Base-by-base conservation (phyloP, 2,888 invertebrate species). In the Lithodes maja region DNA sequence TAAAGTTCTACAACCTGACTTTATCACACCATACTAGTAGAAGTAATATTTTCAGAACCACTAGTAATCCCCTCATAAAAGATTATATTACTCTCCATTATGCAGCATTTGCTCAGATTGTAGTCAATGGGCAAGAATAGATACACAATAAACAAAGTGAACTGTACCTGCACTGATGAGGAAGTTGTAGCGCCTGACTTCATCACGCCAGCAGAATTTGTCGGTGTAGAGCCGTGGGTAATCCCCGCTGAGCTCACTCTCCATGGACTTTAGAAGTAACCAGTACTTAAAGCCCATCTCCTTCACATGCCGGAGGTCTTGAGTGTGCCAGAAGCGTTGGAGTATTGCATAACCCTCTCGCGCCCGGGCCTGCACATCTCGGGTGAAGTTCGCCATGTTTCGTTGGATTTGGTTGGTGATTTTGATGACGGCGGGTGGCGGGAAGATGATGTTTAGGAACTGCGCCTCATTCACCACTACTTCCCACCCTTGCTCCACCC, bases 141-240 rank as follows among this genome's bases (percentile, higher is more conserved):
- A 33, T 33, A 33, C 33, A 33, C 33, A 33, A 33, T 33, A 33
- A 33, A 33, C 33, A 33, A 33, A 33, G 33, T 33, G 33, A 33
- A 33, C 12, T 55, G 1, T 80, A 80, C 81, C 81, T 68, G 61
- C n/a, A 3, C 15, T 68, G n/a, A 82, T 68, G 15, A 82, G 5
- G 81, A 50, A 61, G 52, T 82, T 82, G 17, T 82, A 82, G 0
- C 53, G n/a, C 49, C 50, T 2, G 12, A 68, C 49, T 82, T 82
- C 68, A 68, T 82, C 33, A 1, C 2, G 12, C 81, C 81, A 82
- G n/a, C 9, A 49, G 33, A 61, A 50, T 49, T 55, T 33, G 49
- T 82, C 81, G 15, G 61, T 61, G 33, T 82, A 82, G 15, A 68
- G 68, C 15, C 54, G 68, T 9, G 61, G 68, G 9, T 7, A 3